Base-by-base conservation (phyloP, 2,888 invertebrate genomes). In the Nipponacmea schrenckii region DNA sequence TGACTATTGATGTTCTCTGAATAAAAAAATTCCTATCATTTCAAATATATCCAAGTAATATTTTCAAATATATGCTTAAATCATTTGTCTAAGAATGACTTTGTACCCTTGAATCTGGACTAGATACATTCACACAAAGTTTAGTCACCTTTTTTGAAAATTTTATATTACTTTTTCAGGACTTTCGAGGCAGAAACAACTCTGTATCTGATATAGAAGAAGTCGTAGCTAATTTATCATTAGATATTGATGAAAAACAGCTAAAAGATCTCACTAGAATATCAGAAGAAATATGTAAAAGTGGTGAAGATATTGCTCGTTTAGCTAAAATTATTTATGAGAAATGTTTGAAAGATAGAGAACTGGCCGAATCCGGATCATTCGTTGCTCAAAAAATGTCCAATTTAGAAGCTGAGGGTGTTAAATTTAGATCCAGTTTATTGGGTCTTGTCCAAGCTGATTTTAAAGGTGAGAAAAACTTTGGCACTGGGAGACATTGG, bases 361-460 rank as follows among this genome's bases (percentile, higher is more conserved):
- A 81, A 20, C 79, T 82, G 72, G 82, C 82, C 8, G 83, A 84
- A 74, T 75, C 76, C 26, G 83, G 81, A 5, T 82, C 84, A 2
- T 75, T 75, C 48, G 78, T 85, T n/a, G 82, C 83, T 78, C 81
- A 83, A 68, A 75, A 79, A 67, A 74, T 85, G 62, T 72, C 81
- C 4, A 74, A 76, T 31, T 72, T 84, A 8, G 83, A 83, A 68
- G 77, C 73, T 10, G 80, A 81, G 24, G 82, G 81, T 27, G 74
- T 78, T 15, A 82, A 81, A 66, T 84, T 83, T 69, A 78, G 85
- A 62, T 80, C 79, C 26, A 74, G 77, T 68, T 65, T 85, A 17
- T 72, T 85, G 26, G 72, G 77, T n/a, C 69, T 83, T 12, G 77
- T 85, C 24, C 85, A 85, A 62, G 71, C 70, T n/a, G 84, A 85